A percentile compares a stretch with the other conserved stretches of the same genome.
These are phyloP conservation scores for Leistus spinibarbis DNA, from an alignment of 2,888 invertebrate genomes.

Conservation along the genomic window DNA sequence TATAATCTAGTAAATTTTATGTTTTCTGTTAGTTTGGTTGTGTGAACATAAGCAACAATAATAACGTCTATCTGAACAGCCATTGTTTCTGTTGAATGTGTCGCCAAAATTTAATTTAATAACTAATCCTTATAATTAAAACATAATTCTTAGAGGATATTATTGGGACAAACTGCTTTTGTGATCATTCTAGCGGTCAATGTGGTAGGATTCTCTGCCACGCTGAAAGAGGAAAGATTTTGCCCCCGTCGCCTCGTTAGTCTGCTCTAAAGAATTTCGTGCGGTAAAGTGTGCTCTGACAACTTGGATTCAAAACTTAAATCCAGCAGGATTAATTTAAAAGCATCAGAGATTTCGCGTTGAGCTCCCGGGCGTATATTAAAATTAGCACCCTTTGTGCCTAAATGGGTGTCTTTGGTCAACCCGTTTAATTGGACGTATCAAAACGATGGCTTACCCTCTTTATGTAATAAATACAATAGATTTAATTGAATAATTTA, in stretches of 20 bases:
- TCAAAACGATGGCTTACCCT: background rate
- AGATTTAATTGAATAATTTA: too few relatives aligned
- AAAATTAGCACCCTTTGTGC: constrained; percentile 23
- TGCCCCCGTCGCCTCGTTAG: background rate
- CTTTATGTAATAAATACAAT: background rate
- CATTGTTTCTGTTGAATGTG: background rate
- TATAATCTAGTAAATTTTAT: too few relatives aligned
- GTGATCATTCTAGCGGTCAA: constrained; percentile 20
- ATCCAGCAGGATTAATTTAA: constrained; percentile 16
- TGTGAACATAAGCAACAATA: background rate
- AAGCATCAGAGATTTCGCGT: constrained; percentile 9
- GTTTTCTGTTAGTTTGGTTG: too few relatives aligned
- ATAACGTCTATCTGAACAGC: background rate
- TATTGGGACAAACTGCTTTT: background rate
- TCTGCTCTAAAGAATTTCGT: background rate
- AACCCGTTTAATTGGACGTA: constrained; percentile 10
- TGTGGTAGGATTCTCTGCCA: constrained; percentile 1
- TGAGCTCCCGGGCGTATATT: constrained; percentile 18
- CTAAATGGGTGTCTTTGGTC: background rate
- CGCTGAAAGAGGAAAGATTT: background rate
- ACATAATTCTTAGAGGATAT: constrained; percentile 16
- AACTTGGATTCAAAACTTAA: constrained; percentile 15
- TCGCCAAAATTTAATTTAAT: constrained; percentile 17
- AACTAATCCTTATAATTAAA: constrained; percentile 26
- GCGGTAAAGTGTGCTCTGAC: background rate